Base-by-base conservation (phyloP, 2,113 vertebrate species). In the Peromyscus californicus region DNA sequence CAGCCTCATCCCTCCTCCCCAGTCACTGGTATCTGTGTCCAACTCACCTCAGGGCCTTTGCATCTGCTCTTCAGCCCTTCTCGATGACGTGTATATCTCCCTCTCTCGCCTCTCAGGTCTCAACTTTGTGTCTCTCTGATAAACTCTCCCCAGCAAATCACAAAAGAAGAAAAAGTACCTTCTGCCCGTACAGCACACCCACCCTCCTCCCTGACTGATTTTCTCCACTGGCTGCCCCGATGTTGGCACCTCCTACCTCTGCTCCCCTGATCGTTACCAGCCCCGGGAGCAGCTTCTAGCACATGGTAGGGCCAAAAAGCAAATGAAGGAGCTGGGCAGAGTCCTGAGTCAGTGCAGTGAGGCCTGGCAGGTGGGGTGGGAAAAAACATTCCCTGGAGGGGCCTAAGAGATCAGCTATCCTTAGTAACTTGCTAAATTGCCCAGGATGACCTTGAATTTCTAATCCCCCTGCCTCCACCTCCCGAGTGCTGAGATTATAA, bases 171-270 rank as follows among this genome's bases (percentile, higher is more conserved):
- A 57, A 57, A 65, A 65, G 16, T 89, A 13, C 31, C 22, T 39
- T 89, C 85, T 24, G 26, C 26, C n/a, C 45, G 31, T 6, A 54
- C 16, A 51, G 13, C 7, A 39, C 16, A 7, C 21, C 33, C 1
- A 0, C 1, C 36, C 19, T 57, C 76, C 36, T 12, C 12, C 15
- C 57, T 48, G 16, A n/a, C 75, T 65, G 45, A 13, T 24, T 22
- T 78, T 31, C 33, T 39, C 39, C 80, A 33, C 61, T 29, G 9
- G 0, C 89, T 31, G 45, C 42, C 63, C 72, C 36, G 36, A 33
- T 0, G 3, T 2, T 22, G 72, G n/a, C 45, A n/a, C 36, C 21
- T 0, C 51, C 51, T 8, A 1, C 54, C 54, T 76, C 11, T 0
- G 45, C 84, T 24, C 15, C 24, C 1, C n/a, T n/a, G n/a, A n/a